phyloP scores from a whole-genome alignment of 1,140 invertebrate genomes.

The Portunus trituberculatus region DNA sequence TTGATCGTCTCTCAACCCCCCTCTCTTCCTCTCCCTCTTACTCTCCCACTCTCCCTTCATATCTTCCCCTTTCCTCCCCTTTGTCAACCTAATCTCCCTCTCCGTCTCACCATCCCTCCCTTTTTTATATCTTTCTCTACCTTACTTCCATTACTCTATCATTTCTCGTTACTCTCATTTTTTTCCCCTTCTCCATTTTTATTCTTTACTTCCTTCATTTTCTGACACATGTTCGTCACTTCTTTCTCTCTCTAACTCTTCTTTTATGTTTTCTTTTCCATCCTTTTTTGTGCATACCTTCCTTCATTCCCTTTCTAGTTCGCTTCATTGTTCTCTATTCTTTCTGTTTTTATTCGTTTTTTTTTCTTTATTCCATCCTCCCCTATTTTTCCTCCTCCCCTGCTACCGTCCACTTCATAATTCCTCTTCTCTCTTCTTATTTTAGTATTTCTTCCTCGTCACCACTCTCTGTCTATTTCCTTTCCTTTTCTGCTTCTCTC shows the following conservation, averaged over 20 bases:
- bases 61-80: no score
- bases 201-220: background rate
- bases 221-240: no score
- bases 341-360: no score
- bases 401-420: background rate
- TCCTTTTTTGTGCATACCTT: no score
- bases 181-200: background rate
- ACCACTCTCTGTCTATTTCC: background rate
- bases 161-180: background rate
- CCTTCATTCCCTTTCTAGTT: background rate
- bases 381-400: background rate
- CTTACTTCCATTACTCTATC: background rate
- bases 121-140: background rate
- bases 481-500: background rate
- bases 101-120: background rate
- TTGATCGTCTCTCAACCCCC: background rate
- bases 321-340: no score
- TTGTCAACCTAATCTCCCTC: background rate
- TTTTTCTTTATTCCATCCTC: background rate
- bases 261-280: no score
- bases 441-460: background rate
- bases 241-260: no score
- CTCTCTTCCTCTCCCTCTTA: background rate
- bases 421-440: background rate
- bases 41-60: background rate